phyloP scores from a whole-genome alignment of 2,113 vertebrate species.

The Haemorhous mexicanus region DNA sequence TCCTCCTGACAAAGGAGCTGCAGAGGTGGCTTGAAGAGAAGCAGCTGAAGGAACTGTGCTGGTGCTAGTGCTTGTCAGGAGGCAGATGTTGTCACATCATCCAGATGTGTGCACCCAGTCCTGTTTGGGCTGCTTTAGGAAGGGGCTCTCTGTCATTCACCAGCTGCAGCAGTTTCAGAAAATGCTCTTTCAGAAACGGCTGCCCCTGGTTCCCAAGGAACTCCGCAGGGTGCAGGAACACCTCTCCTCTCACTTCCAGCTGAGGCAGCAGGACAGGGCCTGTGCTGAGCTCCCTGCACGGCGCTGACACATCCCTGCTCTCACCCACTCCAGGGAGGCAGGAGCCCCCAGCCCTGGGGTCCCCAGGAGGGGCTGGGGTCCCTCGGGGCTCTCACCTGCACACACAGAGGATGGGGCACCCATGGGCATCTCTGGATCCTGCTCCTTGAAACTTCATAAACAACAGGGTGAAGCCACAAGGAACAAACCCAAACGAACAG shows the following conservation, averaged over 20 bases:
- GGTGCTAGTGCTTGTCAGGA: background rate
- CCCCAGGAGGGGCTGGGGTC: background rate
- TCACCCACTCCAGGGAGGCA: background rate
- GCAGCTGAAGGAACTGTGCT: background rate
- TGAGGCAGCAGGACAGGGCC: background rate
- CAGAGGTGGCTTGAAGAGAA: background rate
- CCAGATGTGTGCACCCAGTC: constrained; percentile 6
- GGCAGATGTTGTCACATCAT: constrained; percentile 7
- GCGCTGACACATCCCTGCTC: background rate
- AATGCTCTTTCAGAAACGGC: background rate
- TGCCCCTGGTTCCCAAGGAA: background rate
- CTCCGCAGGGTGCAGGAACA: constrained; percentile 17
- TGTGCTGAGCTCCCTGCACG: background rate
- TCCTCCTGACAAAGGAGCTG: background rate
- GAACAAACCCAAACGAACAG: background rate
- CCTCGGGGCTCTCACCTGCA: background rate
- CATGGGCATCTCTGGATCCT: background rate
- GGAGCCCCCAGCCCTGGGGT: background rate
- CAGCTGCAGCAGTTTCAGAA: background rate
- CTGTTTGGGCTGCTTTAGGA: background rate
- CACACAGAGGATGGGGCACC: background rate
- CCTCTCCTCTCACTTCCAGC: background rate
- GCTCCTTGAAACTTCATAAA: background rate
- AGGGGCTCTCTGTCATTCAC: background rate
- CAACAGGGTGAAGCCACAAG: background rate